These are phyloP conservation scores for Dasysyrphus tricinctus DNA, from an alignment of 2,888 invertebrate genomes.

Conservation along the genomic window DNA sequence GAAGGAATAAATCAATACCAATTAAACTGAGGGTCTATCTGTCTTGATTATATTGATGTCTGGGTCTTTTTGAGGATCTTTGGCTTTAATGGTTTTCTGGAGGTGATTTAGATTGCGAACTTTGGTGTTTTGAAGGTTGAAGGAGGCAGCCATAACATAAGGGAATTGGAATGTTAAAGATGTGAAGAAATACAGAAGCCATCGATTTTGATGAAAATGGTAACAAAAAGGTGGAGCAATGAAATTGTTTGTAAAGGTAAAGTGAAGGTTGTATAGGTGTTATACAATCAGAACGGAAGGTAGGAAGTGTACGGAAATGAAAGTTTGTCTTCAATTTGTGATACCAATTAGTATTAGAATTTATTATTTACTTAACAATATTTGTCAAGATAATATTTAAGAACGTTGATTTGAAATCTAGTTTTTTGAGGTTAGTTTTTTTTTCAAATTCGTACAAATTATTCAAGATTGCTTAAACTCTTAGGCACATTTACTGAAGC, in stretches of 20 bases:
- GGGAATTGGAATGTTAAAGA: neutral
- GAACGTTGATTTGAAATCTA: too few species aligned
- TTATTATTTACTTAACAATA: too few species aligned
- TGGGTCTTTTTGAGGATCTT: slow-evolving; percentile 27
- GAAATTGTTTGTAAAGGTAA: neutral
- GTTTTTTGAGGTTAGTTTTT: too few species aligned
- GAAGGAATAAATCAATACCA: slow-evolving; percentile 70
- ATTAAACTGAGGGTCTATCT: slow-evolving; percentile 58
- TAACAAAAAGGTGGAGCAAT: neutral
- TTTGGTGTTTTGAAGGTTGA: slow-evolving; percentile 31
- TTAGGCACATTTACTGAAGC: too few species aligned
- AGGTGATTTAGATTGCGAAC: slow-evolving; percentile 24
- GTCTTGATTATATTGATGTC: slow-evolving; percentile 33
- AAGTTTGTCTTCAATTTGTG: too few species aligned
- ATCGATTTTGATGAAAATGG: neutral
- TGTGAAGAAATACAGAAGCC: neutral
- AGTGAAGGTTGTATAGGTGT: too few species aligned
- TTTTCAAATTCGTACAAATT: too few species aligned
- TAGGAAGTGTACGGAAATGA: too few species aligned
- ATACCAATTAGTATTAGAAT: too few species aligned
- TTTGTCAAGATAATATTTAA: too few species aligned
- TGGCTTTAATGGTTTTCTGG: slow-evolving; percentile 40
- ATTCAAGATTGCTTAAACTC: too few species aligned
- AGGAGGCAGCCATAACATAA: neutral
- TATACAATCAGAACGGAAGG: too few species aligned